These are phyloP conservation scores for Halyomorpha halys DNA, from an alignment of 1,140 invertebrate species.

Conservation along the genomic window DNA sequence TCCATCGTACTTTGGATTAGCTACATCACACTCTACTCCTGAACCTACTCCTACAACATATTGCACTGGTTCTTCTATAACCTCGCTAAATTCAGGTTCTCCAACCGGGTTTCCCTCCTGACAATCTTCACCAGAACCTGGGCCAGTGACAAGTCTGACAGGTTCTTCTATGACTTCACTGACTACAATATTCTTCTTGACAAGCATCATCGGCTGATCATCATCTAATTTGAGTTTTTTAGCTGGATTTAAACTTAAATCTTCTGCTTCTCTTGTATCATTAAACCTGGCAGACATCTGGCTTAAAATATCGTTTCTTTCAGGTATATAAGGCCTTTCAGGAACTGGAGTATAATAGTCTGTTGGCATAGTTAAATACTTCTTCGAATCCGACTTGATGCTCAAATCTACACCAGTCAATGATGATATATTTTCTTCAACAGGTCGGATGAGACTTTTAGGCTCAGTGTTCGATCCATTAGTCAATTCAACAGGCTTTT, in stretches of 20 bases:
- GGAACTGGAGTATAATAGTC: neutral
- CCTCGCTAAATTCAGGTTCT: constrained; percentile 47
- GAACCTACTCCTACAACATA: constrained; percentile 58
- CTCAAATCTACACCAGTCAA: neutral
- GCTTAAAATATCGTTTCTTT: constrained; percentile 15
- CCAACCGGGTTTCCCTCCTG: neutral
- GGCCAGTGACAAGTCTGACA: neutral
- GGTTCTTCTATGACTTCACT: neutral
- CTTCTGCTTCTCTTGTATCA: constrained; percentile 7
- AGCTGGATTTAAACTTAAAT: constrained; percentile 1
- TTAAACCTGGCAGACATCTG: constrained; percentile 22
- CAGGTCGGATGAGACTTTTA: too few species aligned
- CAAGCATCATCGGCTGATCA: constrained; percentile 11
- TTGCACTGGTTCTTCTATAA: constrained; percentile 59
- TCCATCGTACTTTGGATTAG: constrained; percentile 41
- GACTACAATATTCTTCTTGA: neutral
- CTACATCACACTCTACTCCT: constrained; percentile 56
- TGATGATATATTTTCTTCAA: too few species aligned
- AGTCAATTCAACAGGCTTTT: too few species aligned
- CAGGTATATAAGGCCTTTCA: neutral
- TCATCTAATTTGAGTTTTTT: constrained; percentile 7
- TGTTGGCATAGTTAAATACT: neutral
- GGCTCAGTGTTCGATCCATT: too few species aligned
- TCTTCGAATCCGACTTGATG: neutral
- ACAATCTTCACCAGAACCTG: neutral